phyloP scores from a whole-genome alignment of 2,113 vertebrate species.

The Morphnarchus princeps region DNA sequence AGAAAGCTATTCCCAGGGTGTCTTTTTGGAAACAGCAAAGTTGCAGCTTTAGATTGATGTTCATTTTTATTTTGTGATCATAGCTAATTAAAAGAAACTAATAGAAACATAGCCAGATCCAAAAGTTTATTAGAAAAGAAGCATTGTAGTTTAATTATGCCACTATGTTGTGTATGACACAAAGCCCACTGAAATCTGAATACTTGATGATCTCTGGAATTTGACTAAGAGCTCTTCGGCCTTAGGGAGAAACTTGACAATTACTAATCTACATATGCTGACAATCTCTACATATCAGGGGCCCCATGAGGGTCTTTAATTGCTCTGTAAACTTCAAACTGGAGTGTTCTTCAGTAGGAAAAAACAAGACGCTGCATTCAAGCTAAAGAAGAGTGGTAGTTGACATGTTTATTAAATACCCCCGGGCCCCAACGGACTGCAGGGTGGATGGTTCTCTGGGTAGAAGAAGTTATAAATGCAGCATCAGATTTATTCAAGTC shows the following conservation, averaged over 20 bases:
- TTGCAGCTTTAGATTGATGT: slow-evolving; percentile 16
- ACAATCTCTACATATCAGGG: slow-evolving; percentile 58
- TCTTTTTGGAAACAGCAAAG: background rate
- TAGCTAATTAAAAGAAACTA: slow-evolving; percentile 67
- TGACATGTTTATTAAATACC: slow-evolving; percentile 76
- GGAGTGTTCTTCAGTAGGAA: slow-evolving; percentile 71
- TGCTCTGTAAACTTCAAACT: slow-evolving; percentile 75
- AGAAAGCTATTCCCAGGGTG: background rate
- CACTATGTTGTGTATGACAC: slow-evolving; percentile 52
- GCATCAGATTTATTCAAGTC: background rate
- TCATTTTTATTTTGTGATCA: slow-evolving; percentile 29
- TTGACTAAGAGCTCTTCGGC: slow-evolving; percentile 66
- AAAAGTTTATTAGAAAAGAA: slow-evolving; percentile 59
- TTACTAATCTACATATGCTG: slow-evolving; percentile 70
- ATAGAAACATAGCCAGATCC: slow-evolving; percentile 40
- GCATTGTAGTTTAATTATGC: slow-evolving; percentile 70
- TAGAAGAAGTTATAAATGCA: background rate
- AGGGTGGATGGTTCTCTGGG: slow-evolving; percentile 23
- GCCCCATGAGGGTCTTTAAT: slow-evolving; percentile 73
- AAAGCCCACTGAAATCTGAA: slow-evolving; percentile 68
- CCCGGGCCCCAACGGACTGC: slow-evolving; percentile 3
- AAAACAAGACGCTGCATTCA: slow-evolving; percentile 59
- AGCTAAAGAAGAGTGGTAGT: slow-evolving; percentile 64
- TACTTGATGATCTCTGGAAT: slow-evolving; percentile 69
- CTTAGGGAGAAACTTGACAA: slow-evolving; percentile 65